phyloP scores from a whole-genome alignment of 2,888 invertebrate species.

The Plagodis pulveraria region DNA sequence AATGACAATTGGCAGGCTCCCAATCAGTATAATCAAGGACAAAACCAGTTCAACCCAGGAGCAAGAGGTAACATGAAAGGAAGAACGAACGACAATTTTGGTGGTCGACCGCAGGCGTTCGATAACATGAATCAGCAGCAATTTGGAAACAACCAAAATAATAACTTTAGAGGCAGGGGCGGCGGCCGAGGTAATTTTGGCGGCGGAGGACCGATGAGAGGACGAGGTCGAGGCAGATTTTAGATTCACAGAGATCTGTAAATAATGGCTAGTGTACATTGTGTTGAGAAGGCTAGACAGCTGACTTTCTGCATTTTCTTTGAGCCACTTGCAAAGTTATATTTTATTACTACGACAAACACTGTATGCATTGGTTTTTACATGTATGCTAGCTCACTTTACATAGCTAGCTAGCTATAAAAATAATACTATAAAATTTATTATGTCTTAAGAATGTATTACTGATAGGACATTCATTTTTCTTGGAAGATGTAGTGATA shows the following conservation, averaged over 20 bases:
- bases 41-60: conserved; percentile 9
- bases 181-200: conserved; percentile 50
- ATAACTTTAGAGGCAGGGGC: conserved; percentile 55
- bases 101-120: conserved; percentile 35
- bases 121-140: conserved; percentile 39
- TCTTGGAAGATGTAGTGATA: not conserved
- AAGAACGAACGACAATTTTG: conserved; percentile 44
- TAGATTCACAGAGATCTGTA: conserved; percentile 7
- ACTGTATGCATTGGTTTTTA: too few species aligned
- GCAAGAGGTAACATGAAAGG: conserved; percentile 53
- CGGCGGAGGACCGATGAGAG: conserved; percentile 42
- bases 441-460: not conserved
- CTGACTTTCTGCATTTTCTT: too few species aligned
- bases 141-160: conserved; percentile 44
- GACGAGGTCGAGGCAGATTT: conserved; percentile 58
- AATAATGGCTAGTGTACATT: too few species aligned
- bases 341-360: too few species aligned
- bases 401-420: too few species aligned
- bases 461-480: not conserved
- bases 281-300: too few species aligned
- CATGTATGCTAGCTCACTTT: too few species aligned
- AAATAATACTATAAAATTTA: too few species aligned
- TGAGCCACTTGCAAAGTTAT: too few species aligned
- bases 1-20: not conserved
- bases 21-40: conserved; percentile 12